Base-by-base conservation (phyloP, 2,888 invertebrate genomes). In the Anagyrus pseudococci region DNA sequence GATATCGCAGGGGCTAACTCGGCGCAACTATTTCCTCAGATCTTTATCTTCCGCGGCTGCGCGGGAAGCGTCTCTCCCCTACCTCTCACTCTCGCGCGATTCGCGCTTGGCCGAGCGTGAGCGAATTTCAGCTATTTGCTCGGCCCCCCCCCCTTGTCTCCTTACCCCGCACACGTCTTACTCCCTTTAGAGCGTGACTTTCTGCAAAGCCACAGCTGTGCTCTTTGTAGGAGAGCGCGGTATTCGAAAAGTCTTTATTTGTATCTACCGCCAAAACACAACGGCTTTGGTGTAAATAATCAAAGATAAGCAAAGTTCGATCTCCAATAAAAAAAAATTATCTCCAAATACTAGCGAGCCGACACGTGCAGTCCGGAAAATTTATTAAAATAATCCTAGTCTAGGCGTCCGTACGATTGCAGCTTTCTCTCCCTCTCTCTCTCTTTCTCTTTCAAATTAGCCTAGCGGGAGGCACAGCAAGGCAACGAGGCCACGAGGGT, bases 11-110 rank as follows among this genome's bases (percentile, higher is more conserved):
- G 23, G 25, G 66, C 69, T 67, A 75, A 75, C 72, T 77, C 72
- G 70, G 8, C 33, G 33, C 72, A 77, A 76, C 77, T 77, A 77
- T 13, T 77, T 77, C 73, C 75, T 77, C 69, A 74, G 76, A 77
- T 77, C 76, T 77, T 73, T 71, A 64, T 68, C 65, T 69, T 37
- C 53, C 33, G 8, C 33, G 33, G 33, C 33, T 37, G 4, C 33
- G 2, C 33, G 15, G 33, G 15, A 10, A 37, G 15, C 33, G 15
- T 10, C 33, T 37, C n/a, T n/a, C 33, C 8, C 15, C 33, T 37
- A 15, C 33, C 15, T 2, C 13, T 13, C 13, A 37, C 15, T 37
- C 33, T 15, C 13, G 33, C 33, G 33, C 73, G 73, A 74, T 73
- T 74, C 72, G 69, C 72, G 71, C 73, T 67, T 55, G 58, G n/a